Base-by-base conservation (phyloP, 2,113 vertebrate genomes). In the Pseudonaja textilis region DNA sequence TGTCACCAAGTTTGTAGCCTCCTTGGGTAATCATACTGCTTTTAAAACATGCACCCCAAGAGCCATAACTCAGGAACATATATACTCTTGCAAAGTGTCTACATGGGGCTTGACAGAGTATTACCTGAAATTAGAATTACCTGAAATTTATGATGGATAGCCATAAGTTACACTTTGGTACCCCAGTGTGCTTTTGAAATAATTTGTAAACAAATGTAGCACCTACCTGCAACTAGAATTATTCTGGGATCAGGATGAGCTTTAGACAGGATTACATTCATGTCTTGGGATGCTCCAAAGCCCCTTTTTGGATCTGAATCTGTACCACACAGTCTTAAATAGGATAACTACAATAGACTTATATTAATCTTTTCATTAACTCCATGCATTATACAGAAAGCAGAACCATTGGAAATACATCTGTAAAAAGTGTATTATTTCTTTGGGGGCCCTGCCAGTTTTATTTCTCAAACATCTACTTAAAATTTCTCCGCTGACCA, bases 401-500 rank as follows among this genome's bases (percentile, higher is more conserved):
- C 18, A 55, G 11, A 55, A 25, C 50, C 45, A 12, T 5, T 57
- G 88, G 55, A 29, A 56, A 57, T 56, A 42, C 89, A 81, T 85
- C 18, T 85, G 3, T 7, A n/a, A 7, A 8, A 23, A 85, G 69
- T 4, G 7, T 55, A 4, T 56, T 81, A 89, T 22, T 89, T 85
- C 64, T 59, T 11, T 81, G 39, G 52, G 39, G 55, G 2, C 42
- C 47, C 20, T 56, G 52, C 29, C 54, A 52, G 20, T 47, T 92
- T 69, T 89, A 88, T 97, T 95, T 95, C 93, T 93, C 95, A 95
- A 96, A 94, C 97, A 96, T 97, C 96, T 97, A 96, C 96, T 97
- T 96, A 95, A 96, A 95, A 96, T 97, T 97, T 97, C 94, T 97
- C 94, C 95, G 96, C 97, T 97, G 96, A 97, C 96, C 96, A 96